These are phyloP conservation scores for Echinops telfairi DNA, from an alignment of 2,113 vertebrate genomes.

Conservation along the genomic window DNA sequence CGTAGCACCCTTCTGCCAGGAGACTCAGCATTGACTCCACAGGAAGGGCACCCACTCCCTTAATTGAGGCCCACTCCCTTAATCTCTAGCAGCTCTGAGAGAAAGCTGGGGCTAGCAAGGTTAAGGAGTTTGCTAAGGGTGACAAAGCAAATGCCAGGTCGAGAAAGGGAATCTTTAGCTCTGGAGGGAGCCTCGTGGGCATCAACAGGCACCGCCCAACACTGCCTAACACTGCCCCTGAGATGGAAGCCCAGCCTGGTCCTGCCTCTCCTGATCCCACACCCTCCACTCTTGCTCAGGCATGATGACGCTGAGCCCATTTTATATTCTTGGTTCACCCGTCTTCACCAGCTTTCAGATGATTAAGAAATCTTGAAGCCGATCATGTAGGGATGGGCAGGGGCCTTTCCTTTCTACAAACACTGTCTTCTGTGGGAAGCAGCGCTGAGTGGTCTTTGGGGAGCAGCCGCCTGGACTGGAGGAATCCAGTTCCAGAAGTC, in stretches of 20 bases:
- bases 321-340: neutral
- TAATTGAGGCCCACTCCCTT: neutral
- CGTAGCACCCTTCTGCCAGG: neutral
- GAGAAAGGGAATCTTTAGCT: neutral
- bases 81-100: neutral
- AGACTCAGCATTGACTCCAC: neutral
- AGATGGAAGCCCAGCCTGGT: neutral
- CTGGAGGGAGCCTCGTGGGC: neutral
- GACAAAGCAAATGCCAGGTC: neutral
- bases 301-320: neutral
- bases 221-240: neutral
- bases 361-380: slow-evolving; percentile 51
- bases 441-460: neutral
- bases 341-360: neutral
- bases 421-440: neutral
- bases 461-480: neutral
- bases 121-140: neutral
- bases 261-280: neutral
- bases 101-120: neutral
- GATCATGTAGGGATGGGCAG: accelerated
- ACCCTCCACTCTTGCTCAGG: neutral
- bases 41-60: too few species aligned
- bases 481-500: neutral
- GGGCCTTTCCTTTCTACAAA: slow-evolving; percentile 27
- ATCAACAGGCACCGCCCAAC: too few species aligned